Conservation (phyloP, 2,113 vertebrate genomes). For the Hippocampus guttulatus region DNA sequence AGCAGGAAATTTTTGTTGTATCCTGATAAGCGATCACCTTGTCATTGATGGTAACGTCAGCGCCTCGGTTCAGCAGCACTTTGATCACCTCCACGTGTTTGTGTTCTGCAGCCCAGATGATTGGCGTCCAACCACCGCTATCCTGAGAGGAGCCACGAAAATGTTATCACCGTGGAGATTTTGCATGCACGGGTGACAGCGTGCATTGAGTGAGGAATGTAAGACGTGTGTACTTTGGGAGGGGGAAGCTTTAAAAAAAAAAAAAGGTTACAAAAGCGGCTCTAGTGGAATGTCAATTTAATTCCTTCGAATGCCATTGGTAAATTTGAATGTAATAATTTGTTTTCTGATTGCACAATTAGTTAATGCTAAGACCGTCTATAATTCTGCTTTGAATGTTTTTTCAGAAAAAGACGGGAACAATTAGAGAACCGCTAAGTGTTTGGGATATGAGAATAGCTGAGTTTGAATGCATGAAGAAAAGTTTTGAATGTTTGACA, state of each 20-base stretch:
- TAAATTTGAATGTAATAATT: too few species aligned
- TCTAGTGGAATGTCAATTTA: neutral
- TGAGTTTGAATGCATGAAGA: too few species aligned
- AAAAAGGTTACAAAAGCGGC: neutral
- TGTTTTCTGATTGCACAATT: too few species aligned
- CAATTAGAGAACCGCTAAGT: too few species aligned
- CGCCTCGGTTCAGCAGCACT: slow-evolving; percentile 81
- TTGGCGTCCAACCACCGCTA: slow-evolving; percentile 88
- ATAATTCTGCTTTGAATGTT: too few species aligned
- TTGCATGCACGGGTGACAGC: neutral
- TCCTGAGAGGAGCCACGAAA: slow-evolving; percentile 67
- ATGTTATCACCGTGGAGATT: neutral
- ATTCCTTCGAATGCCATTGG: neutral
- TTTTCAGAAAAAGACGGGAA: too few species aligned
- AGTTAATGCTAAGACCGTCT: too few species aligned
- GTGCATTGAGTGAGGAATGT: neutral
- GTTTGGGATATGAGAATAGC: too few species aligned
- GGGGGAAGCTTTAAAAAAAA: too few species aligned
- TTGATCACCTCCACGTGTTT: slow-evolving; percentile 84
- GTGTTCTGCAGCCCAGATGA: slow-evolving; percentile 92
- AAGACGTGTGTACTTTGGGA: neutral
- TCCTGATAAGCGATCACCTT: slow-evolving; percentile 67
- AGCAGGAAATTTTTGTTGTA: too few species aligned
- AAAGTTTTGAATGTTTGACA: too few species aligned
- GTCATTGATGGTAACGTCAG: slow-evolving; percentile 83